phyloP scores from a whole-genome alignment of 2,797 vertebrate genomes.

The Myotis findleyi region DNA sequence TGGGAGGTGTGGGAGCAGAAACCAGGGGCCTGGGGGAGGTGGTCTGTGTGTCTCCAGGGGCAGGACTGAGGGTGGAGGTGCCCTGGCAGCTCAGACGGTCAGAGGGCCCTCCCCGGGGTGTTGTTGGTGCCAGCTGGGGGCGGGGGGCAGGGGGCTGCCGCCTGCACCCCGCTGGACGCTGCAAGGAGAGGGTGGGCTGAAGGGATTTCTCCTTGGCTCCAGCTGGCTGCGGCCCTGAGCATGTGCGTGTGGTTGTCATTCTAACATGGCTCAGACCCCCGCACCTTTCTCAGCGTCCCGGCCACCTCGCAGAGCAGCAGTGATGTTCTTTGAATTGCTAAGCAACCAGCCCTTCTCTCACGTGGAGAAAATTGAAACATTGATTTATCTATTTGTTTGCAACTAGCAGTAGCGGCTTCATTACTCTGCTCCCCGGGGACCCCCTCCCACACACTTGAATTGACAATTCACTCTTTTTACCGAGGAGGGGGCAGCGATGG shows the following conservation, averaged over 20 bases:
- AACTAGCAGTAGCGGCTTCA: conserved; percentile 81
- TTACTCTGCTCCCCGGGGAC: conserved; percentile 80
- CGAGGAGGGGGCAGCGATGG: conserved; percentile 37
- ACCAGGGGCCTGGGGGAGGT: background rate
- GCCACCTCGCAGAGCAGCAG: background rate
- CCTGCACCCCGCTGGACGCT: no score
- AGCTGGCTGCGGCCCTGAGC: background rate
- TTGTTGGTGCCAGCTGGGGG: background rate
- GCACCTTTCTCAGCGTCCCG: background rate
- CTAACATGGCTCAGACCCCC: background rate
- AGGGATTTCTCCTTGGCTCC: background rate
- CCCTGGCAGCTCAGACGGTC: background rate
- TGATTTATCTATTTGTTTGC: conserved; percentile 94
- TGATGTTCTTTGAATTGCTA: conserved; percentile 85
- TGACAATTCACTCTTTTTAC: conserved; percentile 84
- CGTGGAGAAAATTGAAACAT: conserved; percentile 90
- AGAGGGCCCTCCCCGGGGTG: no score
- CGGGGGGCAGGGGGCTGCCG: accelerated
- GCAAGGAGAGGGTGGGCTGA: accelerated
- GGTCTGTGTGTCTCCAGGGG: accelerated
- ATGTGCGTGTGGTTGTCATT: background rate
- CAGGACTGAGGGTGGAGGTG: background rate
- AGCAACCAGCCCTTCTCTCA: conserved; percentile 89
- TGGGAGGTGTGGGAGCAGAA: background rate
- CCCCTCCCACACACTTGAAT: conserved; percentile 62